Evolutionary conservation across 2,797 vertebrate species (phyloP), one percentile per base, ranked within the genome.

Genomic region (Microchirus variegatus): DNA sequence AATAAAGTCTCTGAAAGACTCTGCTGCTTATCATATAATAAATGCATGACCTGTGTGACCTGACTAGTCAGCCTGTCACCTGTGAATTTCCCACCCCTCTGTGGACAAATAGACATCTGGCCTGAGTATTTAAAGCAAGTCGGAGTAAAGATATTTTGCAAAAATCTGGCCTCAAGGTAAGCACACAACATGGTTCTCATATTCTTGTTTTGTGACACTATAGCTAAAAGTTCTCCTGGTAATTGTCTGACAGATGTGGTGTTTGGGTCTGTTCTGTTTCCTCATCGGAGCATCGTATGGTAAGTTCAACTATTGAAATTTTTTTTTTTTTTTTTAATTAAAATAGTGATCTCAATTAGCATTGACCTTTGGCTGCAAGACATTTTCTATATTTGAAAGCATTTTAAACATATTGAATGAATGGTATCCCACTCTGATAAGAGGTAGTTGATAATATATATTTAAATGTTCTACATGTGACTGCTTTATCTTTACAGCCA

Each of bases 191-290:
- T 3, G 1, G 3, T 14, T 8, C 10, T 35, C 8, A 8, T 1
- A 2, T 22, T 12, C 13, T n/a, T 35, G 10, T 38, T 44, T 35
- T 9, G 47, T 26, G n/a, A 44, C 19, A 62, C 10, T 26, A 7
- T 3, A 50, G 47, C 4, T 1, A n/a, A 41, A 58, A 10, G 1
- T 43, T 55, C 10, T 63, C 2, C 38, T 59, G 9, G 16, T 3
- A 22, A 2, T 26, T 77, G 10, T 60, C 16, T 53, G 67, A 56
- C 63, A 91, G 88, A 91, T 71, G 10, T 86, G 81, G 85, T 60
- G 63, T 65, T 53, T 77, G 40, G 43, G 55, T 62, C 45, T 91
- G 56, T 22, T 90, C 18, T 65, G 65, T 55, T 53, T 70, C 18
- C 55, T 91, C 47, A 10, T 73, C 0, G 73, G 63, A 6, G 38